A percentile compares a stretch with the other conserved stretches of the same genome.
Conservation (phyloP, 2,888 invertebrate species). For the Melanophora roralis region DNA sequence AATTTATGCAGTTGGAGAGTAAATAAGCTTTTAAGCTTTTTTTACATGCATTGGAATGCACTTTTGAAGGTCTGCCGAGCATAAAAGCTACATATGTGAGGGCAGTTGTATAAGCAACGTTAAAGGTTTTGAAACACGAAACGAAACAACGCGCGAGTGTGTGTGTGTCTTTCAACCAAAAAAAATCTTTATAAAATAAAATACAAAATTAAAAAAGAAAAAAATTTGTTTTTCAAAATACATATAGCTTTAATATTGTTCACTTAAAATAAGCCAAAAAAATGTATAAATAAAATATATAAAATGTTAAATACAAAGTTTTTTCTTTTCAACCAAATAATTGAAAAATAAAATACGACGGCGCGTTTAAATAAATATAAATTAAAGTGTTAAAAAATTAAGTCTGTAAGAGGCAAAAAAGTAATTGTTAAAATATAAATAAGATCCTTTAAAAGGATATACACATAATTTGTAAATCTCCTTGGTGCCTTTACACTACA, state of each 20-base stretch:
- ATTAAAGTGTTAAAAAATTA: conserved; percentile 24
- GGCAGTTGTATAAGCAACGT: conserved; percentile 75
- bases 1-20: conserved; percentile 39
- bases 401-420: conserved; percentile 38
- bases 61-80: conserved; percentile 63
- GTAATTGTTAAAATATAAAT: conserved; percentile 35
- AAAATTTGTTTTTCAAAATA: conserved; percentile 34
- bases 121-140: conserved; percentile 71
- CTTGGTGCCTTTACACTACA: conserved; percentile 56
- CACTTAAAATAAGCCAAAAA: conserved; percentile 10
- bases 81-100: conserved; percentile 70
- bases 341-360: conserved; percentile 26
- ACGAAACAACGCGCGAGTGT: conserved; percentile 61
- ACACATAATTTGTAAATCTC: conserved; percentile 57
- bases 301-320: conserved; percentile 11
- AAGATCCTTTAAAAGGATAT: conserved; percentile 52
- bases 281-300: conserved; percentile 19
- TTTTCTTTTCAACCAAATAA: background rate
- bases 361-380: conserved; percentile 42
- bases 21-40: conserved; percentile 47
- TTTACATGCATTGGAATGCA: conserved; percentile 56
- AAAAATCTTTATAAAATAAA: conserved; percentile 29
- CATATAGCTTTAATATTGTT: conserved; percentile 42
- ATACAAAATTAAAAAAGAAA: conserved; percentile 18
- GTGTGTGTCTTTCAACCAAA: conserved; percentile 36